A percentile compares a stretch with the other conserved stretches of the same genome.
Conservation (phyloP, 2,797 vertebrate species). For the Chiroxiphia lanceolata region DNA sequence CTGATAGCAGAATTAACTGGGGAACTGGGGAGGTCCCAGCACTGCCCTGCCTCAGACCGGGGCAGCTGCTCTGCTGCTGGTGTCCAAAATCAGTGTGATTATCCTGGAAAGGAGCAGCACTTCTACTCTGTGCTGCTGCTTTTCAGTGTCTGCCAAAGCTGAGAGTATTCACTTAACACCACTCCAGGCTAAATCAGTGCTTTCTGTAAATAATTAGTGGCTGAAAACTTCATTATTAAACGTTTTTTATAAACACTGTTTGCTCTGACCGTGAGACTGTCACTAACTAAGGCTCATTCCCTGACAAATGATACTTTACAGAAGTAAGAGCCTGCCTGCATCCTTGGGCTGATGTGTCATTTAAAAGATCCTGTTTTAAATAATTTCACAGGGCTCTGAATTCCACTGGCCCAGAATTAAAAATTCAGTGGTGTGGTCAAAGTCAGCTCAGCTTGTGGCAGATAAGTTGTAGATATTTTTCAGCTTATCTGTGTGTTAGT, state of each 20-base stretch:
- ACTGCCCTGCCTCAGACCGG: fast-evolving
- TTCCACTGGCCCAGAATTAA: neutral
- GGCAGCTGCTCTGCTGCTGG: neutral
- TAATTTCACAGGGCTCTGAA: neutral
- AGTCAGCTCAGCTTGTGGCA: neutral
- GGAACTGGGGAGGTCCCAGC: neutral
- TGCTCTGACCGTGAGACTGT: neutral
- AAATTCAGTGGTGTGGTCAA: fast-evolving
- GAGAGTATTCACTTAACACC: neutral
- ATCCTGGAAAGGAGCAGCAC: neutral
- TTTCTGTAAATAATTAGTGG: neutral
- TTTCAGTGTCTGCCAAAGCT: neutral
- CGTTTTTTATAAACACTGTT: neutral
- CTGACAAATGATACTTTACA: neutral
- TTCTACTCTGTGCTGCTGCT: neutral
- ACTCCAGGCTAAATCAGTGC: neutral
- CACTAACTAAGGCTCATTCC: neutral
- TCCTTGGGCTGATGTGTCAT: fast-evolving
- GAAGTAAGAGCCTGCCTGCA: neutral
- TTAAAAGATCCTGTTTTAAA: neutral
- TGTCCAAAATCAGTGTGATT: fast-evolving
- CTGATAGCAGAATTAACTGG: neutral
- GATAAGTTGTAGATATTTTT: neutral
- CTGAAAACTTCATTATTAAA: neutral
- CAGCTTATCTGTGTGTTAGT: neutral